Base-by-base conservation (phyloP, 2,888 invertebrate species). In the Azorinus chamasolen region DNA sequence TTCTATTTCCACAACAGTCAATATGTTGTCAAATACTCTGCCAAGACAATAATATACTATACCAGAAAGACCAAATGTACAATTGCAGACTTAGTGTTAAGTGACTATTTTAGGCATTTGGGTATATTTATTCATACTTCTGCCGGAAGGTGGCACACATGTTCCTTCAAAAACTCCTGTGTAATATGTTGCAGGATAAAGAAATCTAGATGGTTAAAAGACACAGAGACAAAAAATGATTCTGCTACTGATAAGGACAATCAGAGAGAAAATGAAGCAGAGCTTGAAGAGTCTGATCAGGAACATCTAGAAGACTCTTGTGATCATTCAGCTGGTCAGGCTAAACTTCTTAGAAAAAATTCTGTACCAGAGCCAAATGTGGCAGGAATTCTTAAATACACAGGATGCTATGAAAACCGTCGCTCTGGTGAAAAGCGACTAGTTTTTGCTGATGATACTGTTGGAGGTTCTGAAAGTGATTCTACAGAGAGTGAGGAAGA, bases 381-480 rank as follows among this genome's bases (percentile, higher is more conserved):
- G 32, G 10, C n/a, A 3, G 81, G 88, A n/a, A 88, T 88, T 39
- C 79, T 88, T 14, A 88, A 88, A 55, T 79, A 62, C 61, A 68
- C 78, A n/a, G 39, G 86, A 22, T 87, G 87, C 10, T 87, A 73
- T 72, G 88, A 87, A 59, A 82, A 82, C 62, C 66, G 84, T 20
- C 68, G 80, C 18, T 78, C 76, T n/a, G 70, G 81, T 12, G 73
- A 80, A 5, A 54, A 59, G 24, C 63, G 82, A 16, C 65, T 83
- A 18, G 78, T 80, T 10, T 83, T 73, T 53, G 84, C 81, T 66
- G 80, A 72, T 18, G 69, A 72, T 18, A 75, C 75, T 39, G 55
- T 72, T 16, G 79, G 76, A 27, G 76, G 76, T 20, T 71, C 53
- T 18, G 53, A 53, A 1, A 55, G 71, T 64, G 51, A 46, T 10